A percentile compares a stretch with the other conserved stretches of the same genome.
phyloP scores from a whole-genome alignment of 2,797 vertebrate genomes.

The Lepilemur ruficaudatus region DNA sequence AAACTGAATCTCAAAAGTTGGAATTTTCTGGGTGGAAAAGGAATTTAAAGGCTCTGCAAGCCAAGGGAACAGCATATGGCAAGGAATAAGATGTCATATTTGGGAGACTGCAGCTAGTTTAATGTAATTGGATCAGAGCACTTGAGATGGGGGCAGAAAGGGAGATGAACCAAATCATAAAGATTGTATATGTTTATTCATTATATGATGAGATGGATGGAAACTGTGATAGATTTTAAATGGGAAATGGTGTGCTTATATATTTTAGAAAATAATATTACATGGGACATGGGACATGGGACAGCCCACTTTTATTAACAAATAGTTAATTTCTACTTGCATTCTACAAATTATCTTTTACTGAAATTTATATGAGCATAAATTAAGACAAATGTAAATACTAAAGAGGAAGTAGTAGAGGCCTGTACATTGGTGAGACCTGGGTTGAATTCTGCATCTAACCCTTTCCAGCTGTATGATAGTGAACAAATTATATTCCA shows the following conservation, averaged over 20 bases:
- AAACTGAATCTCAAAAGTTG: not conserved
- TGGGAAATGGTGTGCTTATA: not conserved
- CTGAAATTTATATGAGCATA: not conserved
- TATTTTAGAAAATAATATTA: conserved; percentile 22
- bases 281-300: not conserved
- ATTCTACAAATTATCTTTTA: not conserved
- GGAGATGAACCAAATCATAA: not conserved
- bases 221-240: not conserved
- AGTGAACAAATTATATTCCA: not conserved
- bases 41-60: not conserved
- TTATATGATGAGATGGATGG: not conserved
- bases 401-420: not conserved
- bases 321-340: not conserved
- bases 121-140: not conserved
- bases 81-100: not conserved
- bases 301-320: not conserved
- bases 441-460: not conserved
- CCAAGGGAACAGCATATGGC: not conserved
- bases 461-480: not conserved
- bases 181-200: not conserved
- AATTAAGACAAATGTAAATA: not conserved
- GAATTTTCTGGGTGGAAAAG: not conserved
- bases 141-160: not conserved
- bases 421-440: not conserved
- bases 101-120: not conserved